A percentile compares a stretch with the other conserved stretches of the same genome.
Conservation (phyloP, 2,888 invertebrate genomes). For the Loripinus fragilis region DNA sequence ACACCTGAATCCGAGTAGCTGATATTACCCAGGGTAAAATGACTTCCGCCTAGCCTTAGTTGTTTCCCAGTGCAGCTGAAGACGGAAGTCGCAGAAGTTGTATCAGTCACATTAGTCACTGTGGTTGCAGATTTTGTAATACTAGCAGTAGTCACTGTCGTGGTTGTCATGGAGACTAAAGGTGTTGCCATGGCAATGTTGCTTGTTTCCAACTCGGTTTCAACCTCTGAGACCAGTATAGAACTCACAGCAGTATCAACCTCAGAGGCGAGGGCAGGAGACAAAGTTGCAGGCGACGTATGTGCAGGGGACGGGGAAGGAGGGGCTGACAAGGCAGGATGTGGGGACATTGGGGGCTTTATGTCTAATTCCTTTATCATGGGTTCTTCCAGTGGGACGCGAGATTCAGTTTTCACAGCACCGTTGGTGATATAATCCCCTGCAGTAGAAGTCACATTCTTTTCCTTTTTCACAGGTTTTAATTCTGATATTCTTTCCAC, state of each 20-base stretch:
- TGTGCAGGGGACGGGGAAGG: slow-evolving; percentile 22
- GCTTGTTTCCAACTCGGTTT: slow-evolving; percentile 33
- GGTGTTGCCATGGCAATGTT: slow-evolving; percentile 54
- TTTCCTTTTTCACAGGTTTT: slow-evolving; percentile 64
- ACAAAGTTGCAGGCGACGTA: slow-evolving; percentile 31
- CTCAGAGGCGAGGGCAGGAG: slow-evolving; percentile 38
- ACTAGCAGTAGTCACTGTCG: slow-evolving; percentile 66
- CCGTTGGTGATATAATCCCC: slow-evolving; percentile 52
- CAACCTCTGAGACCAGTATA: slow-evolving; percentile 49
- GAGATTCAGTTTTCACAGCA: slow-evolving; percentile 39
- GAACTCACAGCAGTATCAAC: slow-evolving; percentile 57
- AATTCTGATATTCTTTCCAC: slow-evolving; percentile 80
- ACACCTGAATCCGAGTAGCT: slow-evolving; percentile 53
- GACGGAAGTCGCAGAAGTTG: slow-evolving; percentile 49
- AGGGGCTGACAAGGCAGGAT: slow-evolving; percentile 38
- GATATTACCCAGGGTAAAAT: slow-evolving; percentile 53
- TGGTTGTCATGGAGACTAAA: slow-evolving; percentile 54
- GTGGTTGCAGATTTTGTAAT: slow-evolving; percentile 61
- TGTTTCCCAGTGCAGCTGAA: slow-evolving; percentile 41
- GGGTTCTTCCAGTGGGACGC: slow-evolving; percentile 43
- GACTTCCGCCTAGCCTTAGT: slow-evolving; percentile 41
- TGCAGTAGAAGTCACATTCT: slow-evolving; percentile 40
- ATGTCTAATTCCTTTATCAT: slow-evolving; percentile 37
- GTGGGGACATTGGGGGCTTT: slow-evolving; percentile 35
- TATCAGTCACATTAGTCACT: slow-evolving; percentile 59